Base-by-base conservation (phyloP, 2,888 invertebrate species). In the Microctonus hyperodae region DNA sequence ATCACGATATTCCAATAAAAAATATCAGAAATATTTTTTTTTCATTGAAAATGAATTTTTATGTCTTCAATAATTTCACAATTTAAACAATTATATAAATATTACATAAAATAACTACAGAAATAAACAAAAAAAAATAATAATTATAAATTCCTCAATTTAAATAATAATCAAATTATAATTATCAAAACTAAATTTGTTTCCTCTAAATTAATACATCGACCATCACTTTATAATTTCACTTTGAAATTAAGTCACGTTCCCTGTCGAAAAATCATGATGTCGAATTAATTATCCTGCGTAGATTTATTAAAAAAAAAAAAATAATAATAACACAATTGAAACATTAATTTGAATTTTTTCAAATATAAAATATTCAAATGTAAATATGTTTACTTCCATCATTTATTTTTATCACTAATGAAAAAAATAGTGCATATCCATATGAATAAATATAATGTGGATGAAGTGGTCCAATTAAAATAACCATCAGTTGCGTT, bases 401-500 rank as follows among this genome's bases (percentile, higher is more conserved):
- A 44, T 44, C 6, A 44, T 44, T 1, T n/a, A n/a, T 44, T 44
- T 16, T 16, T 5, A 44, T 44, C 44, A 6, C 16, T 44, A 6
- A 44, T 44, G 16, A 37, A 4, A 16, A 11, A 37, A n/a, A n/a
- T n/a, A n/a, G n/a, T 22, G n/a, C 31, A 28, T 50, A 51, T 57
- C 31, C 23, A 51, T 57, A 16, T 50, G 4, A 13, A 50, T n/a
- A 57, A 1, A 25, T 53, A 48, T 40, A 28, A 35, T 10, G 10
- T 4, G 35, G 10, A 35, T 44, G 20, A n/a, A 55, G 61, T 16
- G 25, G 44, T 33, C 56, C 66, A 66, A 66, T 66, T 66, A 66
- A 66, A 66, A 66, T 66, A 55, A 66, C 33, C 55, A 56, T 61
- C 61, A 35, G 48, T 33, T 31, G 37, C 53, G 33, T 48, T 48